A percentile compares a stretch with the other conserved stretches of the same genome.
phyloP scores from a whole-genome alignment of 2,797 vertebrate genomes.

The Esox masquinongy region DNA sequence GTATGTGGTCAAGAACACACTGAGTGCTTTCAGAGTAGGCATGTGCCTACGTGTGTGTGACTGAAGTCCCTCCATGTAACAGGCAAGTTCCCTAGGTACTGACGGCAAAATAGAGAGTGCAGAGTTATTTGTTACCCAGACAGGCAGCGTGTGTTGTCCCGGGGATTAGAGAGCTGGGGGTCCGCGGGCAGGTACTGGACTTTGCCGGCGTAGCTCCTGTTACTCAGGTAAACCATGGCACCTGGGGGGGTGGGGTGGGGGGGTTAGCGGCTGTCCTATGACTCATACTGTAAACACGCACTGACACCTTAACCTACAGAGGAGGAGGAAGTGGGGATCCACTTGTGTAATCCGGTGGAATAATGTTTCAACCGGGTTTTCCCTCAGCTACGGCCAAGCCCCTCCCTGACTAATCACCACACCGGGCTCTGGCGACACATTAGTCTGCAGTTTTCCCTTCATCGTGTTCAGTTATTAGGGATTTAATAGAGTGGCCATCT shows the following conservation, averaged over 20 bases:
- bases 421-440: too few relatives aligned
- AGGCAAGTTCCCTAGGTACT: neutral
- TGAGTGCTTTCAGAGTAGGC: neutral
- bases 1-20: neutral
- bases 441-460: too few relatives aligned
- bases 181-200: constrained; percentile 81
- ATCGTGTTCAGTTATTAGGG: too few relatives aligned
- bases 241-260: constrained; percentile 60
- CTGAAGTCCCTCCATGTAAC: too few relatives aligned
- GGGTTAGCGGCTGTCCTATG: neutral
- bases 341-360: too few relatives aligned
- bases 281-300: neutral
- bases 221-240: constrained; percentile 76
- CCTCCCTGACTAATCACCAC: too few relatives aligned
- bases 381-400: too few relatives aligned
- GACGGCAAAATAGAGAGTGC: neutral
- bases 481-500: too few relatives aligned
- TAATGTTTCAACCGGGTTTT: too few relatives aligned
- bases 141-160: constrained; percentile 82
- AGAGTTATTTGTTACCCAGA: constrained; percentile 70
- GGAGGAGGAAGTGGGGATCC: neutral
- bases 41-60: neutral
- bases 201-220: constrained; percentile 79
- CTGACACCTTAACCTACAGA: neutral
- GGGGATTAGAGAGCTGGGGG: constrained; percentile 74